These are phyloP conservation scores for Vollenhovia emeryi DNA, from an alignment of 1,140 invertebrate genomes.

Conservation along the genomic window DNA sequence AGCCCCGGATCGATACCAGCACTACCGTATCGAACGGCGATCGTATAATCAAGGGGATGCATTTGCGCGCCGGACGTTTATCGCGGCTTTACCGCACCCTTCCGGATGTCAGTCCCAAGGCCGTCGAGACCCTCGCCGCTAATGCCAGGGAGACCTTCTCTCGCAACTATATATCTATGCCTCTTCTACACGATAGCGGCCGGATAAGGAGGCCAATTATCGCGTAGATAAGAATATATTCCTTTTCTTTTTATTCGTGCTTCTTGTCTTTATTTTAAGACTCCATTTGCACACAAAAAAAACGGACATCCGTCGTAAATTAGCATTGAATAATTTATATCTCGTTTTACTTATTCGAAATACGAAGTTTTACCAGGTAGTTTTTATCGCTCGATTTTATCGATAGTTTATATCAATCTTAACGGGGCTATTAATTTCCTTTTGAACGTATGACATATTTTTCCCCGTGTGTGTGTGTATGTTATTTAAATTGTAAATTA, in stretches of 20 bases:
- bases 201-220: constrained; percentile 11
- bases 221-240: neutral
- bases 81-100: constrained; percentile 80
- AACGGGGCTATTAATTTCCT: neutral
- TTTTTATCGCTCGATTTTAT: neutral
- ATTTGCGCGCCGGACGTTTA: constrained; percentile 80
- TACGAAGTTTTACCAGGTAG: neutral
- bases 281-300: neutral
- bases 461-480: neutral
- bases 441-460: neutral
- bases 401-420: neutral
- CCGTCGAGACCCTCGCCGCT: constrained; percentile 62
- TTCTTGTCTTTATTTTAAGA: neutral
- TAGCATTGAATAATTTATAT: neutral
- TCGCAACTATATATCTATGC: constrained; percentile 8
- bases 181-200: neutral
- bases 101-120: constrained; percentile 79
- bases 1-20: constrained; percentile 14
- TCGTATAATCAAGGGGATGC: constrained; percentile 82
- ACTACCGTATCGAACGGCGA: constrained; percentile 66
- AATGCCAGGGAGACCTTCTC: constrained; percentile 62
- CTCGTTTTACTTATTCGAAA: neutral
- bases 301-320: neutral
- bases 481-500: neutral
- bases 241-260: constrained; percentile 23